Evolutionary conservation across 2,888 invertebrate species (phyloP), one percentile per base, ranked within the genome.

Genomic region (Pammene aurita): DNA sequence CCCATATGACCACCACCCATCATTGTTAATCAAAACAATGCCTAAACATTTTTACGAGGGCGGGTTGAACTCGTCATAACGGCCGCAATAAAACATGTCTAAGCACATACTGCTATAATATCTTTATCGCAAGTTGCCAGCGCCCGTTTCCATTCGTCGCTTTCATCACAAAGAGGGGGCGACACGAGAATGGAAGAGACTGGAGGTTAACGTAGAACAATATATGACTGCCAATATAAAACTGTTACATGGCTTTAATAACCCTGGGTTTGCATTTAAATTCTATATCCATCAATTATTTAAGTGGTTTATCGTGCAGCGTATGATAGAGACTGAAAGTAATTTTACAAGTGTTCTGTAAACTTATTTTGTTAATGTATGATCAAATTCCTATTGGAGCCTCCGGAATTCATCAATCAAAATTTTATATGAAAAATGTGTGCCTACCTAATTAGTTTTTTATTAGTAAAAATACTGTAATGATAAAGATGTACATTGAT

Each of bases 41-140:
- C 58, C 69, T 64, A 69, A 69, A 65, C 60, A 69, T 65, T 69
- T 69, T 69, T 67, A 67, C 62, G 62, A 67, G 63, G 62, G 64
- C 42, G 14, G 57, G 50, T 65, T 54, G 65, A 69, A 69, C 54
- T 69, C 69, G 55, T 69, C 69, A 69, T 69, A 69, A 65, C 69
- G 64, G 63, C 48, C 35, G 68, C 69, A 69, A 69, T 69, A 69
- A 69, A 69, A 69, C 69, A 69, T 65, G 69, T 69, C 69, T 69
- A 69, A 69, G 65, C 69, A 69, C 69, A 69, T 64, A 69, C 64
- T 60, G 69, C 65, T 64, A 58, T 69, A 69, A 69, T 69, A 69
- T 69, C 69, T 69, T 69, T 69, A 69, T 69, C 69, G 69, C 69
- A n/a, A 65, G 46, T 60, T 65, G 69, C 69, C 69, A 69, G 69